Percentiles rank a stretch among this genome's conserved stretches.
Conservation (phyloP, 2,113 vertebrate species). For the Bubo blakistoni region DNA sequence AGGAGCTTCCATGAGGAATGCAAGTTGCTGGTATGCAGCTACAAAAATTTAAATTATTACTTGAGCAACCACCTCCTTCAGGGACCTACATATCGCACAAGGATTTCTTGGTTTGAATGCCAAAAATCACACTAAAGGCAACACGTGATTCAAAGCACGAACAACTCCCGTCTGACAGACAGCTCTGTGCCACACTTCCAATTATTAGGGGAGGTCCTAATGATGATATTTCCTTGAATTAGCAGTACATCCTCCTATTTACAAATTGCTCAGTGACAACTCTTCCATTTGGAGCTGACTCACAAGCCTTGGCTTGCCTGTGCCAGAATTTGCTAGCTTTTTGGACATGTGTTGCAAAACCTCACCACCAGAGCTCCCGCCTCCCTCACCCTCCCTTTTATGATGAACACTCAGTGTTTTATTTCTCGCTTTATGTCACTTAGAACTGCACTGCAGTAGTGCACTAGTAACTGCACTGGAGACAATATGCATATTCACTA, state of each 20-base stretch:
- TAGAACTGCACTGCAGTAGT: not conserved
- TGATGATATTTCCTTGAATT: not conserved
- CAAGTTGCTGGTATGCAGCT: not conserved
- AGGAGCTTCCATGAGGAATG: not conserved
- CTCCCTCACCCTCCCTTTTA: not conserved
- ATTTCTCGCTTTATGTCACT: not conserved
- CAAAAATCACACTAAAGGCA: not conserved
- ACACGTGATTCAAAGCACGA: not conserved
- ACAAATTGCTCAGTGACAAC: slow-evolving; percentile 27
- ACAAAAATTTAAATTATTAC: not conserved
- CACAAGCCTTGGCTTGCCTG: not conserved
- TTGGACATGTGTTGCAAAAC: not conserved
- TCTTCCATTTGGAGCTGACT: slow-evolving; percentile 39
- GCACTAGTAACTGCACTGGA: not conserved
- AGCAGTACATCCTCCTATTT: slow-evolving; percentile 22
- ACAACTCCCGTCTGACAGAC: not conserved
- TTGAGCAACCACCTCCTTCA: not conserved
- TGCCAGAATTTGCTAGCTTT: slow-evolving; percentile 23
- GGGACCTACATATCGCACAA: rapidly evolving
- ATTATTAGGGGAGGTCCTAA: slow-evolving; percentile 8
- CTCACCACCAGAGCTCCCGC: not conserved
- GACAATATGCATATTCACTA: not conserved
- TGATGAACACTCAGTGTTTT: not conserved
- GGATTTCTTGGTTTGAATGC: not conserved
- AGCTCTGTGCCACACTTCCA: not conserved